Conservation (phyloP, 2,888 invertebrate genomes). For the Polietes domitor region DNA sequence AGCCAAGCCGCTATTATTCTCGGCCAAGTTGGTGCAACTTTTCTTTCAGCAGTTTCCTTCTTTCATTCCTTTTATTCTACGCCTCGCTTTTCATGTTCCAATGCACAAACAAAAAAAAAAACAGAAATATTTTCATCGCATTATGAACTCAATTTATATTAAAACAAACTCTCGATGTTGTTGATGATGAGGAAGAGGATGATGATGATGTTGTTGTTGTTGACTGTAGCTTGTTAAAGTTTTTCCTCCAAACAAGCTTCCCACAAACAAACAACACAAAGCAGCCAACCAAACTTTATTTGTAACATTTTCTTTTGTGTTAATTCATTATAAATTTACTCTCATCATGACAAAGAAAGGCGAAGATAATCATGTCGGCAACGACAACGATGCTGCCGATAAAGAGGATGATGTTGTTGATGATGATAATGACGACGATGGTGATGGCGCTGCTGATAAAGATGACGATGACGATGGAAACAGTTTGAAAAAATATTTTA, state of each 20-base stretch:
- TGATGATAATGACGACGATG: slow-evolving; percentile 34
- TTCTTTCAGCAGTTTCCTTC: background rate
- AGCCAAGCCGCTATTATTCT: background rate
- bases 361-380: slow-evolving; percentile 2
- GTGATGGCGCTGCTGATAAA: slow-evolving; percentile 34
- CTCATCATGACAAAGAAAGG: slow-evolving; percentile 7
- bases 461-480: slow-evolving; percentile 2
- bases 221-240: background rate
- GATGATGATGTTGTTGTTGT: background rate
- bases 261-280: background rate
- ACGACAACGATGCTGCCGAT: background rate
- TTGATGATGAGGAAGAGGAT: background rate
- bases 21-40: slow-evolving; percentile 19
- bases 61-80: background rate
- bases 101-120: background rate
- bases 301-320: slow-evolving; percentile 27
- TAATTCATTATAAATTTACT: slow-evolving; percentile 57
- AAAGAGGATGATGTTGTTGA: slow-evolving; percentile 34
- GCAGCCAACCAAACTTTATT: slow-evolving; percentile 11
- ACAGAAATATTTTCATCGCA: slow-evolving; percentile 43
- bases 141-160: slow-evolving; percentile 54
- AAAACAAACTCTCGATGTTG: slow-evolving; percentile 34
- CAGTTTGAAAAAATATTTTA: background rate
- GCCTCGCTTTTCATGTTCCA: background rate
- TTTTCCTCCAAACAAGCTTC: background rate